Percentiles rank a stretch among this genome's conserved stretches.
These are phyloP conservation scores for Eupleurogrammus muticus DNA, from an alignment of 2,797 vertebrate species.

Conservation along the genomic window DNA sequence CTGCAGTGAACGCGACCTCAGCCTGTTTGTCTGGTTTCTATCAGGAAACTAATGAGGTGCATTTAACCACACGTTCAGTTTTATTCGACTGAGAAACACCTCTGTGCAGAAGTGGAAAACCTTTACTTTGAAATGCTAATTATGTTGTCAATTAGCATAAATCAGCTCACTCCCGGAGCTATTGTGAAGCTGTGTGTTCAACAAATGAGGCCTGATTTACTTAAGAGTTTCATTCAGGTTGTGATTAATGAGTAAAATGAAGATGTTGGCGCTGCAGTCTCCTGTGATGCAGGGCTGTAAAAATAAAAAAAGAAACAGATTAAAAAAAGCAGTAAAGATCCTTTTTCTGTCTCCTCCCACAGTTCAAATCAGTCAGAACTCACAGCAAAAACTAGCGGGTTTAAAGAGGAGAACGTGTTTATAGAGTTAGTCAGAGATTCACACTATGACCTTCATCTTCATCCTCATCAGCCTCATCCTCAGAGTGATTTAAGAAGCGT, in stretches of 20 bases:
- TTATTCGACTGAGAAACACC: constrained; percentile 27
- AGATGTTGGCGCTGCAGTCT: constrained; percentile 32
- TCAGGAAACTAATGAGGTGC: no score
- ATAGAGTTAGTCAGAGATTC: not conserved
- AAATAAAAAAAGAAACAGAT: not conserved
- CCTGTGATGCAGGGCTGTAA: constrained; percentile 13
- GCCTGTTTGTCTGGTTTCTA: no score
- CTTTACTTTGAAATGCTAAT: constrained; percentile 52
- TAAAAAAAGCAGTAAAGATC: constrained; percentile 5
- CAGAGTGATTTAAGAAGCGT: no score
- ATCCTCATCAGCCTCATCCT: no score
- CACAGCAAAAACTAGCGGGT: not conserved
- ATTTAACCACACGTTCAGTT: constrained; percentile 9
- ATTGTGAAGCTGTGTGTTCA: constrained; percentile 48
- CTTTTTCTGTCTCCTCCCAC: constrained; percentile 1
- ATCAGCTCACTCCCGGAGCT: constrained; percentile 44
- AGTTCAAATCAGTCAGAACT: not conserved
- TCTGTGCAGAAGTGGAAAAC: constrained; percentile 24
- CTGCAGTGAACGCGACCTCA: not conserved
- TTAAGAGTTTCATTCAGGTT: constrained; percentile 51
- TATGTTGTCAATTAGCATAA: constrained; percentile 47
- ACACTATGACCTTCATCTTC: no score
- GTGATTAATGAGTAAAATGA: constrained; percentile 50
- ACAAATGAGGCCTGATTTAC: constrained; percentile 54
- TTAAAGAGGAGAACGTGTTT: not conserved